Conservation (phyloP, 2,113 vertebrate species). For the Scalopus aquaticus region DNA sequence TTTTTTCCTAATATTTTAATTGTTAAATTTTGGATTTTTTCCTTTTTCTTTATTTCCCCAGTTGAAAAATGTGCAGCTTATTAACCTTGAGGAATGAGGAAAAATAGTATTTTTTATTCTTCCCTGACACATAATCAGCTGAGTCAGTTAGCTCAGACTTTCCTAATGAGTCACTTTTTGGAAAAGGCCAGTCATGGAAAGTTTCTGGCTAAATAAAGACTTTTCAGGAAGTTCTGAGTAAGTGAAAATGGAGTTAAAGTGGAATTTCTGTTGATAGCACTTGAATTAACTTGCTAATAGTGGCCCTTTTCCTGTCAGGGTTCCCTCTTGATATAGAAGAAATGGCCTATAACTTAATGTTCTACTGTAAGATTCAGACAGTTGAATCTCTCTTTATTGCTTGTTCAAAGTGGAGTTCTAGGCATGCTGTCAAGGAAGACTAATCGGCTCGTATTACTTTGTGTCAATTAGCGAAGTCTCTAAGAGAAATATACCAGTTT, state of each 20-base stretch:
- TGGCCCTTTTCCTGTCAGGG: conserved; percentile 33
- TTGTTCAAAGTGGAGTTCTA: not conserved
- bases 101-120: conserved; percentile 20
- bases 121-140: conserved; percentile 37
- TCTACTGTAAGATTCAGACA: not conserved
- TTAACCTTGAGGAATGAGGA: conserved; percentile 25
- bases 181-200: conserved; percentile 67
- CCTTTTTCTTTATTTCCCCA: no score
- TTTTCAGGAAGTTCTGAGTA: conserved; percentile 66
- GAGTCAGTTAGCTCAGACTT: conserved; percentile 68
- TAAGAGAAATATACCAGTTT: not conserved
- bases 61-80: conserved; percentile 38
- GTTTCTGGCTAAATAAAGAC: conserved; percentile 63
- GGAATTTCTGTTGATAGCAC: conserved; percentile 62
- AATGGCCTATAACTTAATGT: not conserved
- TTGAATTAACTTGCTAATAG: conserved; percentile 16
- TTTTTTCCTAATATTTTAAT: conserved; percentile 22
- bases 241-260: conserved; percentile 74
- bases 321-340: not conserved
- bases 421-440: not conserved
- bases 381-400: not conserved
- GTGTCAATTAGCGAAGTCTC: not conserved
- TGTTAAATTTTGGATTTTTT: conserved; percentile 21
- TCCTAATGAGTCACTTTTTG: conserved; percentile 74
- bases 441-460: not conserved